phyloP scores from a whole-genome alignment of 1,140 invertebrate genomes.

The Hycleus cichorii region DNA sequence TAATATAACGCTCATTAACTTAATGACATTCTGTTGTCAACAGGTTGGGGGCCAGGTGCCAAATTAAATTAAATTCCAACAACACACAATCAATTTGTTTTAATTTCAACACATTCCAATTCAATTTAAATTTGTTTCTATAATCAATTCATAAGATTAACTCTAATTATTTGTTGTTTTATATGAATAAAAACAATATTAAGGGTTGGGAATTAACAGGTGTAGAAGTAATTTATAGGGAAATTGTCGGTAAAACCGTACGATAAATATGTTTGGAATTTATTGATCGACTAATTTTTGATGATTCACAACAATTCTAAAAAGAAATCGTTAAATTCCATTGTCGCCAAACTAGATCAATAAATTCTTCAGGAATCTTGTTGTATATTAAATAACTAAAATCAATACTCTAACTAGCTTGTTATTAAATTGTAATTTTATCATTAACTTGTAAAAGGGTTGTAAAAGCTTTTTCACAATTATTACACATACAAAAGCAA shows the following conservation, averaged over 20 bases:
- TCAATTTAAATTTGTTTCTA: conserved; percentile 1
- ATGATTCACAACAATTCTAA: conserved; percentile 17
- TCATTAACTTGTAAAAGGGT: conserved; percentile 8
- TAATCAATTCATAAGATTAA: no score
- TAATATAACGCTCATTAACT: not conserved
- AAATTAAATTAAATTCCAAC: not conserved
- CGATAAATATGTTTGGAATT: conserved; percentile 19
- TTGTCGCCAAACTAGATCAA: conserved; percentile 10
- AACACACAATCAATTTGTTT: not conserved
- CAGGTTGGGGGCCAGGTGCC: conserved; percentile 10
- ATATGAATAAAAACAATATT: not conserved
- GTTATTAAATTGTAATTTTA: conserved; percentile 11
- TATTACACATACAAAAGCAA: not conserved
- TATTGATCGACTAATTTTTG: conserved; percentile 18
- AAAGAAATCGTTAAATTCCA: conserved; percentile 22
- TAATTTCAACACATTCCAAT: conserved; percentile 3
- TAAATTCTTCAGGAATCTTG: conserved; percentile 13
- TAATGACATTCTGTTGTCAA: conserved; percentile 10
- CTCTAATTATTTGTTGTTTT: no score
- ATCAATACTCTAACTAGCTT: conserved; percentile 2
- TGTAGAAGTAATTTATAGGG: not conserved
- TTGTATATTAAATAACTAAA: conserved; percentile 7
- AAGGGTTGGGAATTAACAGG: conserved; percentile 2
- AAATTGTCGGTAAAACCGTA: conserved; percentile 7
- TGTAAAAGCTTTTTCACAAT: conserved; percentile 14